phyloP scores from a whole-genome alignment of 2,797 vertebrate species.

The Meda fulgida region DNA sequence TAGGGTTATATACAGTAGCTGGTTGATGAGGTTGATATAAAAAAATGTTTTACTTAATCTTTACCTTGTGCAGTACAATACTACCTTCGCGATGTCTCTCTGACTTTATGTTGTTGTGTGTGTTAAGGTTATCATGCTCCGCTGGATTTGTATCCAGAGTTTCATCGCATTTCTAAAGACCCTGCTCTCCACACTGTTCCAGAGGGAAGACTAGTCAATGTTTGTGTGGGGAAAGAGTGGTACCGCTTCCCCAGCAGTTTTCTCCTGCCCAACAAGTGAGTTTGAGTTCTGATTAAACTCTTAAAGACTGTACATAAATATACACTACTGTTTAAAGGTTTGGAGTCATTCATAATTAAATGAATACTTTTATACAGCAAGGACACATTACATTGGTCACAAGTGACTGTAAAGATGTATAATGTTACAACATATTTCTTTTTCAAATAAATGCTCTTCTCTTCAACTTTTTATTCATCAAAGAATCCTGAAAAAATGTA shows the following conservation, averaged over 20 bases:
- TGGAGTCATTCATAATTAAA: background rate
- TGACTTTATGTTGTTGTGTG: background rate
- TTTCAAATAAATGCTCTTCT: background rate
- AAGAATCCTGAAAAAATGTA: background rate
- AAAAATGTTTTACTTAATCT: background rate
- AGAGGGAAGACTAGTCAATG: slow-evolving; percentile 85
- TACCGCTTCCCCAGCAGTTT: slow-evolving; percentile 98
- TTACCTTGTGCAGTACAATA: background rate
- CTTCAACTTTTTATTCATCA: background rate
- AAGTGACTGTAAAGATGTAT: background rate
- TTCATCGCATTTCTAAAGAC: slow-evolving; percentile 92
- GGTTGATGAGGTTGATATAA: background rate
- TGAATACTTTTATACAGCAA: background rate
- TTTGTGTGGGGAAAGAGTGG: slow-evolving; percentile 98
- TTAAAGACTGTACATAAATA: background rate
- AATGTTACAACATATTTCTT: background rate
- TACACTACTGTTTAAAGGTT: background rate
- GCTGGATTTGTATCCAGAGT: slow-evolving; percentile 95
- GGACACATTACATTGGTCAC: background rate
- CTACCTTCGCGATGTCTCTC: background rate
- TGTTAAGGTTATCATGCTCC: slow-evolving; percentile 92
- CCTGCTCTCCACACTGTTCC: slow-evolving; percentile 87
- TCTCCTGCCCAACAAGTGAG: slow-evolving; percentile 93
- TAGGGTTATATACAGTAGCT: background rate
- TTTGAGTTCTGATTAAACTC: slow-evolving; percentile 25